Conservation (phyloP, 1,140 invertebrate species). For the Leptonema lineaticorne region DNA sequence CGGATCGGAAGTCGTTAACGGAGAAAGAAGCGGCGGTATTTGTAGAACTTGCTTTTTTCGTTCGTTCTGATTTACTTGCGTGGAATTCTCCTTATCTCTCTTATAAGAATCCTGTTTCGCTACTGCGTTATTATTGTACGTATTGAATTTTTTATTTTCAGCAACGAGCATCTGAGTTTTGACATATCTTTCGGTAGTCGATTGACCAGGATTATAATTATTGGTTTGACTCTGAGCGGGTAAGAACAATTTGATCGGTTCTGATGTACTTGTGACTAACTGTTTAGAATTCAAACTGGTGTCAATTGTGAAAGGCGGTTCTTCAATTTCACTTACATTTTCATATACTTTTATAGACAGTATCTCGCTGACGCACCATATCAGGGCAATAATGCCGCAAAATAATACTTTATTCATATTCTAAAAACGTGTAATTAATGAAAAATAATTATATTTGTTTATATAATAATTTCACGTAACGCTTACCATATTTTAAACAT, state of each 20-base stretch:
- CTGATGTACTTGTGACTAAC: neutral
- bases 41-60: conserved; percentile 37
- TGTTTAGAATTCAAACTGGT: neutral
- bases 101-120: conserved; percentile 6
- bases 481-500: too few relatives aligned
- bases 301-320: conserved; percentile 19
- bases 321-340: conserved; percentile 28
- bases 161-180: conserved; percentile 30
- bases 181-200: conserved; percentile 21
- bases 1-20: conserved; percentile 27
- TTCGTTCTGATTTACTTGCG: neutral
- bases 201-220: neutral
- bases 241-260: conserved; percentile 18
- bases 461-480: too few relatives aligned
- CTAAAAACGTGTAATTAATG: conserved; percentile 30
- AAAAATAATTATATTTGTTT: too few relatives aligned
- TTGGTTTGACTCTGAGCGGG: conserved; percentile 1
- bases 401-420: conserved; percentile 27
- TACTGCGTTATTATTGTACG: conserved; percentile 12
- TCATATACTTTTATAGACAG: conserved; percentile 35
- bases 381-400: conserved; percentile 14
- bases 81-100: neutral
- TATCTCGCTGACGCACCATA: conserved; percentile 35
- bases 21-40: conserved; percentile 35
- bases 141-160: conserved; percentile 32